A percentile compares a stretch with the other conserved stretches of the same genome.
Conservation (phyloP, 2,797 vertebrate species). For the Eleutherodactylus coqui region DNA sequence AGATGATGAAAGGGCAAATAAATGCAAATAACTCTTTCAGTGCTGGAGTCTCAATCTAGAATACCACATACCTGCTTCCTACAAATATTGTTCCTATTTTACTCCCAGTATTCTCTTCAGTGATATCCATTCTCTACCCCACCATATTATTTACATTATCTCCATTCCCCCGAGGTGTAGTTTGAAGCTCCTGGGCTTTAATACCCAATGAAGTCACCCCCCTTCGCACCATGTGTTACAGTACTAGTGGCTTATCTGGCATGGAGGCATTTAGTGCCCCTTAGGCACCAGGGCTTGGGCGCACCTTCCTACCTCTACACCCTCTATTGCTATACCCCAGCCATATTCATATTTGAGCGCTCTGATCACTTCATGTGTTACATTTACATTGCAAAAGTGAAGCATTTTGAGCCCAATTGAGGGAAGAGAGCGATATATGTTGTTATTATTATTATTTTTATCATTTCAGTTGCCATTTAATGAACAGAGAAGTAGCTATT, state of each 20-base stretch:
- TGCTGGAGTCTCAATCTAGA: too few species aligned
- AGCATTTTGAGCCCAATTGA: neutral
- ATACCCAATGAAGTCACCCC: too few species aligned
- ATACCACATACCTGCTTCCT: too few species aligned
- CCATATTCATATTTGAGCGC: neutral
- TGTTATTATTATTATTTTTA: constrained; percentile 54
- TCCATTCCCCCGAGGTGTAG: too few species aligned
- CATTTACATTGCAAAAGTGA: constrained; percentile 2
- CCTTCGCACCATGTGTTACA: too few species aligned
- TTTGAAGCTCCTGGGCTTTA: too few species aligned
- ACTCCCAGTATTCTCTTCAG: too few species aligned
- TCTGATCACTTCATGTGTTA: neutral
- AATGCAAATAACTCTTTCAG: too few species aligned
- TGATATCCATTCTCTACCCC: too few species aligned
- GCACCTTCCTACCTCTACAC: neutral
- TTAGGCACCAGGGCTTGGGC: neutral
- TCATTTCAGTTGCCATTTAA: constrained; percentile 55
- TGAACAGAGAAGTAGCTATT: constrained; percentile 36
- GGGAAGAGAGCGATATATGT: neutral
- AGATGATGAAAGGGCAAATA: too few species aligned
- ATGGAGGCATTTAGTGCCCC: neutral
- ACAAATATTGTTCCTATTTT: too few species aligned
- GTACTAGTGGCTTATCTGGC: neutral
- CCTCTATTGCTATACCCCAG: neutral
- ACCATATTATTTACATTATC: too few species aligned